phyloP scores from a whole-genome alignment of 2,113 vertebrate genomes.

The Parus major region DNA sequence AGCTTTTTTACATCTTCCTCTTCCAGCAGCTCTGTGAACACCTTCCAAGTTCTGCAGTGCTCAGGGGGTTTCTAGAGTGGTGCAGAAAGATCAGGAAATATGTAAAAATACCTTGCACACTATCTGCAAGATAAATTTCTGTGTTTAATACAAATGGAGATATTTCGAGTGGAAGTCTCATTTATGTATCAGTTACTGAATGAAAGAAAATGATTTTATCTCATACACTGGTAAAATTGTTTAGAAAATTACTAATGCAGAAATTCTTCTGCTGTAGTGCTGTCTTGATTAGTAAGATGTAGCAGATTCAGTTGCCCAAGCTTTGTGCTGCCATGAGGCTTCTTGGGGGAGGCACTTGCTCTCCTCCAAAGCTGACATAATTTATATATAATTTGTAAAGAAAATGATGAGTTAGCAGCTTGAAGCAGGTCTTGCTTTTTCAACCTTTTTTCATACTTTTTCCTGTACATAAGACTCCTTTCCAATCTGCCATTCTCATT shows the following conservation, averaged over 20 bases:
- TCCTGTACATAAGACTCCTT: background rate
- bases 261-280: background rate
- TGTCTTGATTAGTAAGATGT: background rate
- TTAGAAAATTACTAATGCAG: background rate
- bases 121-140: background rate
- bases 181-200: background rate
- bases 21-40: background rate
- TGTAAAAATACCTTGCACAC: background rate
- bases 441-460: background rate
- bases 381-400: background rate
- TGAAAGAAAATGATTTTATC: background rate
- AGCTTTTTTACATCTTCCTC: background rate
- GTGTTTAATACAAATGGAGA: background rate
- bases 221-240: background rate
- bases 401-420: background rate
- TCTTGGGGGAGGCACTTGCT: background rate
- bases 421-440: background rate
- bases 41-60: background rate
- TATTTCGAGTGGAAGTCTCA: background rate
- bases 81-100: background rate
- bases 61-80: background rate
- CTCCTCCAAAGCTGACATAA: background rate
- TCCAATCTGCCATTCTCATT: background rate
- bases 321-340: background rate
- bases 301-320: background rate